A percentile compares a stretch with the other conserved stretches of the same genome.
Evolutionary conservation across 2,113 vertebrate species (phyloP).

Genomic region (Pagrus major): DNA sequence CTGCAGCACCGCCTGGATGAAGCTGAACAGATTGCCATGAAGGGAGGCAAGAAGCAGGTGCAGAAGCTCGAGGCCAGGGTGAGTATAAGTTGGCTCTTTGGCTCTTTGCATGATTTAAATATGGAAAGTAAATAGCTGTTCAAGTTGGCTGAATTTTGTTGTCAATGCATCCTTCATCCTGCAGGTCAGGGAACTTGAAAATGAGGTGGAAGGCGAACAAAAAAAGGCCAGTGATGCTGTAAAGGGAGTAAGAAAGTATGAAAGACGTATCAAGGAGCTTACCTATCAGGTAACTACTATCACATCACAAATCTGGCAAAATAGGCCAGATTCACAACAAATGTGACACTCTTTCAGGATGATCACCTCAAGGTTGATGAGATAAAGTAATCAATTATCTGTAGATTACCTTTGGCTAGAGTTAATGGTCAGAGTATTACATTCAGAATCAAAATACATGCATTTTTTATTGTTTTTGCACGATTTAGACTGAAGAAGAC

Average conservation of each 20-base stretch:
- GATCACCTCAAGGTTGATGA: not conserved
- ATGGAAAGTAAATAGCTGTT: not conserved
- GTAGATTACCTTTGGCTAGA: not conserved
- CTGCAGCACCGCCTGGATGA: conserved; percentile 85
- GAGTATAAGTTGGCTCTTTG: not conserved
- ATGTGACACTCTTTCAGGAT: not conserved
- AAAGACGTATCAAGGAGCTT: conserved; percentile 20
- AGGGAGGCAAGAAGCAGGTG: conserved; percentile 86
- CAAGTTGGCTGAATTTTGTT: not conserved
- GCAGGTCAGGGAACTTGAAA: conserved; percentile 29
- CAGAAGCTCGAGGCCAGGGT: conserved; percentile 83
- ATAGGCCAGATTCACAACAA: too few species aligned
- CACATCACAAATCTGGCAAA: not conserved
- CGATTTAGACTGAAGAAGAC: conserved; percentile 14
- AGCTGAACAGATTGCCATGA: conserved; percentile 87
- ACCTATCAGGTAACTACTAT: conserved; percentile 17
- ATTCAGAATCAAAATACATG: not conserved
- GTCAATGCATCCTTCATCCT: not conserved
- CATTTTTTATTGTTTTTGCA: not conserved
- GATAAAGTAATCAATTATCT: not conserved
- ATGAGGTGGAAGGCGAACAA: conserved; percentile 9
- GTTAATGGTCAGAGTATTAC: not conserved
- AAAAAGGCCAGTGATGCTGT: conserved; percentile 9
- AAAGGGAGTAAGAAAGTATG: conserved; percentile 8
- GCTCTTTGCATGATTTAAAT: not conserved